These are phyloP conservation scores for Pipistrellus pipistrellus DNA, from an alignment of 2,797 vertebrate species.

Conservation along the genomic window DNA sequence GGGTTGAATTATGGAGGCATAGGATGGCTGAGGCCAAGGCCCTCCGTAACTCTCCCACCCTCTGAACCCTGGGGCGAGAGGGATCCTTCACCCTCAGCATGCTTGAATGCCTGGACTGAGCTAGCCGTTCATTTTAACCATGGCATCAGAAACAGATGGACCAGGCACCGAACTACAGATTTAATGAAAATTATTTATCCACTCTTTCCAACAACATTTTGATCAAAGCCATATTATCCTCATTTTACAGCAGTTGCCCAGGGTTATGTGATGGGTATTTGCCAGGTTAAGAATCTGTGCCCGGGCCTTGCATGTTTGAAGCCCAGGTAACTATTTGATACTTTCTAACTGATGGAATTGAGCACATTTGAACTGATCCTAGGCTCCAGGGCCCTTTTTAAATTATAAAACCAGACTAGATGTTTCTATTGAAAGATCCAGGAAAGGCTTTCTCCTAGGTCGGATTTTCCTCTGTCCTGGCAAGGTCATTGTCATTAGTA, in stretches of 20 bases:
- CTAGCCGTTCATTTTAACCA: conserved; percentile 34
- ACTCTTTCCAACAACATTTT: not conserved
- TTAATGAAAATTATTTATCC: conserved; percentile 19
- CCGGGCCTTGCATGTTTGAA: not conserved
- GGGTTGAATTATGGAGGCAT: conserved; percentile 37
- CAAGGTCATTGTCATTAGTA: not conserved
- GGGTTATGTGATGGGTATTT: not conserved
- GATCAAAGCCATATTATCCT: not conserved
- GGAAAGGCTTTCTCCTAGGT: not conserved
- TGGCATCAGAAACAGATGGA: not conserved
- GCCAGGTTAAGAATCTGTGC: not conserved
- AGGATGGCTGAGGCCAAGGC: not conserved
- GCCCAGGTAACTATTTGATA: not conserved
- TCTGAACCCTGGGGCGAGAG: not conserved
- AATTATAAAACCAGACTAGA: conserved; percentile 36
- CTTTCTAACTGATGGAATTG: not conserved
- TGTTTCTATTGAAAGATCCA: not conserved
- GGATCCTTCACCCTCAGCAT: not conserved
- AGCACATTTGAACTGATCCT: not conserved
- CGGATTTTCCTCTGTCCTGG: not conserved
- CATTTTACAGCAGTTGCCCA: not conserved
- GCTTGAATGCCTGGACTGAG: not conserved
- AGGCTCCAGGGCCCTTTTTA: not conserved
- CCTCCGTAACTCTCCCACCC: not conserved
- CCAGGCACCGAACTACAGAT: not conserved